Evolutionary conservation across 2,797 vertebrate species (phyloP), one percentile per base, ranked within the genome.

Genomic region (Oceanodroma leucorhoa): DNA sequence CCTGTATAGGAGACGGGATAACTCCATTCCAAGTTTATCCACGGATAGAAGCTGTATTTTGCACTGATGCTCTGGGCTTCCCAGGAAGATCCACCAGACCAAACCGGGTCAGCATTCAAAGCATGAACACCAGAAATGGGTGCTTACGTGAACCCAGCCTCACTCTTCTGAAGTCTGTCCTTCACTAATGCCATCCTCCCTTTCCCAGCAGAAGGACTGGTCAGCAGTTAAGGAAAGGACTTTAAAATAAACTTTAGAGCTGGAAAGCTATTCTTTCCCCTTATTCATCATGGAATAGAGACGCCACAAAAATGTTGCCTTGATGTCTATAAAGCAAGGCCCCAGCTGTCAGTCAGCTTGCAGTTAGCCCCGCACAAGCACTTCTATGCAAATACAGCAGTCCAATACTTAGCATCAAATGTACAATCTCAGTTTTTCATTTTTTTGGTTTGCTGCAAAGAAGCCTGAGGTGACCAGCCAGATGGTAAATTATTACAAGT

Each of bases 401-500:
- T 9, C 51, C 50, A 69, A 20, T 36, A 45, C 43, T 40, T 53
- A 41, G 77, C 48, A 62, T 26, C 51, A 66, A 94, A 73, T 21
- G 54, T 50, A 60, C 65, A 87, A 61, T 50, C 72, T 69, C 54
- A 14, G 1, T 53, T 57, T 86, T 54, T 53, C 11, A 5, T 40
- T 67, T 43, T 41, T 83, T 75, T 14, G 48, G n/a, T 70, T 87
- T 83, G 40, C 64, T 93, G 46, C 60, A 80, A 64, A 93, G 81
- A 81, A 93, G 46, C 66, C 76, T 79, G 77, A 83, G 58, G 34
- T 93, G 75, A 93, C 36, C 66, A 72, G 45, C 67, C 86, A 93
- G 92, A 82, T 83, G 85, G 91, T 43, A 89, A 95, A 85, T 93
- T 65, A 69, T 58, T 76, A 83, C 19, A 80, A 76, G 48, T 88